Base-by-base conservation (phyloP, 2,888 invertebrate species). In the Netelia fuscicornis region DNA sequence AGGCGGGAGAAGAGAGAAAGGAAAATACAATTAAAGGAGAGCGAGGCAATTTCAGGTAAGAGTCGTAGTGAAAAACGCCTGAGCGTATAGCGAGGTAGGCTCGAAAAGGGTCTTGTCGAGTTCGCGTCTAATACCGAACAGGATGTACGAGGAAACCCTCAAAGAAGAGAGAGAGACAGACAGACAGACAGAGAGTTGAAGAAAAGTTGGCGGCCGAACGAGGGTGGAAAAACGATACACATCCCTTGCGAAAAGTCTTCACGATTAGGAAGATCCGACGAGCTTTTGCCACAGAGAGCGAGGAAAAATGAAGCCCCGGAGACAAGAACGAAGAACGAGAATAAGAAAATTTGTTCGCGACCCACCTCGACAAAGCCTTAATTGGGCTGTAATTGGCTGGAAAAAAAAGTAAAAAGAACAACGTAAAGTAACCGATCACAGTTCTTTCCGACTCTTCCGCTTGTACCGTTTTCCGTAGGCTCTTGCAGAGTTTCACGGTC, bases 21-120 rank as follows among this genome's bases (percentile, higher is more conserved):
- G 85, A 86, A 88, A 89, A 90, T 85, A 87, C 86, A 89, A 90
- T 89, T 89, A 89, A 86, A 87, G 81, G 67, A 64, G 83, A 72
- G 84, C 58, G 84, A 86, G 84, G 84, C 86, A 88, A 89, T 87
- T 88, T 77, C 70, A 58, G 77, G 72, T 67, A 80, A 52, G 80
- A 56, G 79, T 75, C 1, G 42, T 83, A 77, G 76, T 37, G 70
- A 83, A 84, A 37, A 85, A 84, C 84, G 86, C 82, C 86, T 83
- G 84, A 75, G 75, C 70, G 44, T 68, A 62, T 60, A 72, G 25
- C 44, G 44, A 58, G n/a, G 52, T 65, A 58, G 13, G 13, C 10
- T 48, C 48, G 48, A 48, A 13, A 48, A 48, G 13, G 48, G 48
- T 56, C 17, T 76, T 25, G 42, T 67, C 10, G 1, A 48, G 48